Evolutionary conservation across 2,888 invertebrate species (phyloP).

Genomic region (Panopea generosa): DNA sequence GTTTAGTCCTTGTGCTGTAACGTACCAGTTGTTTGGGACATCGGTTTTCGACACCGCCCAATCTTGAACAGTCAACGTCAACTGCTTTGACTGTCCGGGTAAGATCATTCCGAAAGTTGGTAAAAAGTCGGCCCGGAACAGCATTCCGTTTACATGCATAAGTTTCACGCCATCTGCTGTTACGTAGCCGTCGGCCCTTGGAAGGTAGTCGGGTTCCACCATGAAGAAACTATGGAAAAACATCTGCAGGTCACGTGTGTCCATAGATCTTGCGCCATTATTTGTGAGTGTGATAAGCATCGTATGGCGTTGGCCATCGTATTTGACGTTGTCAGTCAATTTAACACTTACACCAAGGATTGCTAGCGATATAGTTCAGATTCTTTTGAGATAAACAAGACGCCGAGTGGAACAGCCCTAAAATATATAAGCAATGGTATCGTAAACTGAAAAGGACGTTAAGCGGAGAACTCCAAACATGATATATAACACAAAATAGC

Average conservation of each 20-base stretch:
- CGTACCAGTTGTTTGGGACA: slow-evolving; percentile 74
- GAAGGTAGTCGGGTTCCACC: slow-evolving; percentile 73
- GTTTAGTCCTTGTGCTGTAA: slow-evolving; percentile 57
- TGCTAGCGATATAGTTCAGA: slow-evolving; percentile 50
- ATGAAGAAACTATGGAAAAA: slow-evolving; percentile 77
- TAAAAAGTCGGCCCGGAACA: slow-evolving; percentile 72
- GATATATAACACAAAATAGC: too few relatives aligned
- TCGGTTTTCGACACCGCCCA: slow-evolving; percentile 76
- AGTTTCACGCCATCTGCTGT: slow-evolving; percentile 63
- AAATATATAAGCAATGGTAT: slow-evolving; percentile 5
- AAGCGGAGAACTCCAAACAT: too few relatives aligned
- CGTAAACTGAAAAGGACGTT: background rate
- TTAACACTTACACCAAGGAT: slow-evolving; percentile 55
- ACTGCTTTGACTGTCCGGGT: slow-evolving; percentile 57
- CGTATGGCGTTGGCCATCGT: slow-evolving; percentile 60
- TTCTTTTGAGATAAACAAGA: slow-evolving; percentile 44
- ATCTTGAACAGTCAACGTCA: slow-evolving; percentile 70
- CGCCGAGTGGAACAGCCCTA: slow-evolving; percentile 13
- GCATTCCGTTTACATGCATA: slow-evolving; percentile 72
- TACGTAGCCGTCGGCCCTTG: slow-evolving; percentile 58
- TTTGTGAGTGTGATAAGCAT: slow-evolving; percentile 60
- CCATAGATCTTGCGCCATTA: slow-evolving; percentile 46
- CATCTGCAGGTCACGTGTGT: slow-evolving; percentile 59
- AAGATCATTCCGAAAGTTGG: slow-evolving; percentile 61
- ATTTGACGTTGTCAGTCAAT: slow-evolving; percentile 58